These are phyloP conservation scores for Sternotherus odoratus DNA, from an alignment of 2,797 vertebrate genomes.

Conservation along the genomic window DNA sequence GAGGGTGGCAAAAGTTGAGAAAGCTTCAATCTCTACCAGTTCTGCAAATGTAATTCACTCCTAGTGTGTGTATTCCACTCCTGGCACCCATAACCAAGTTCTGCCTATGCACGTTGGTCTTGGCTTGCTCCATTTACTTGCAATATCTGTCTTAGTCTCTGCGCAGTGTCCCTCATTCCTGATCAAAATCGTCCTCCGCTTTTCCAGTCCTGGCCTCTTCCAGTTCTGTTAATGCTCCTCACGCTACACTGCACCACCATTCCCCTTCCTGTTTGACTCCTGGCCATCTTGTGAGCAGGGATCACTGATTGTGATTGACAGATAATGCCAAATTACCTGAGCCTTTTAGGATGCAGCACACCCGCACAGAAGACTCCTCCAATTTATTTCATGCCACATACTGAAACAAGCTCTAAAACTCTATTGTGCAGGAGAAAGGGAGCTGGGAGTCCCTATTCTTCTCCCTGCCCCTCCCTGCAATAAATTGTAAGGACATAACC, in stretches of 20 bases:
- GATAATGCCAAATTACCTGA: background rate
- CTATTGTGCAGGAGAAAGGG: background rate
- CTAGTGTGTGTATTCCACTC: background rate
- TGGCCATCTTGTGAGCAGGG: background rate
- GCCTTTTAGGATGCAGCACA: background rate
- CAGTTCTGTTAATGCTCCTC: background rate
- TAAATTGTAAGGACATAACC: background rate
- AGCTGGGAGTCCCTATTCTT: background rate
- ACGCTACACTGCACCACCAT: background rate
- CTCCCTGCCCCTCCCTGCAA: too few relatives aligned
- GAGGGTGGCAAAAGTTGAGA: background rate
- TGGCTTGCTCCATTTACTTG: background rate
- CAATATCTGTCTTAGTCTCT: background rate
- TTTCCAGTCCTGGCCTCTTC: fast-evolving
- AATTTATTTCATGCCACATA: background rate
- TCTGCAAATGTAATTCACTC: background rate
- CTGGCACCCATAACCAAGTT: background rate
- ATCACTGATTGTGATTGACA: background rate
- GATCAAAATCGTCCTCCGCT: background rate
- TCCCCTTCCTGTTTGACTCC: background rate
- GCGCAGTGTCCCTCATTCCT: fast-evolving
- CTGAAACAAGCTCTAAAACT: background rate
- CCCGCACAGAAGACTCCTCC: background rate
- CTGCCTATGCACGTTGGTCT: fast-evolving
- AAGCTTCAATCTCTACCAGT: background rate